Conservation (phyloP, 23 tunicate genomes). For the Corella eumyota region DNA sequence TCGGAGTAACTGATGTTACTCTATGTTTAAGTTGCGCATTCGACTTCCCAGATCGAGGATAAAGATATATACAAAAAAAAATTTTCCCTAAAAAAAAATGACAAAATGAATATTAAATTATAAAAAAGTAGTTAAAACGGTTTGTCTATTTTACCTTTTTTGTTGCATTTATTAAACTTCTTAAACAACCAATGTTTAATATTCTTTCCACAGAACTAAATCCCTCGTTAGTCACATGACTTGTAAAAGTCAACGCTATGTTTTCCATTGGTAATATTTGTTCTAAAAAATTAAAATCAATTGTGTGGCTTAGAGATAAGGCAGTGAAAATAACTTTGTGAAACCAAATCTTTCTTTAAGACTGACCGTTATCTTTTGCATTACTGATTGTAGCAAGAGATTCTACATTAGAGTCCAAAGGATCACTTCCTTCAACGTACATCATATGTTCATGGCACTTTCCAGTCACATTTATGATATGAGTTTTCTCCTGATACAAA, state of each 20-base stretch:
- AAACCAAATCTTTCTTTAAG: no score
- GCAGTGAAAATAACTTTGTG: no score
- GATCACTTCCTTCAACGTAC: slow-evolving; percentile 75
- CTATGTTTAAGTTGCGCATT: no score
- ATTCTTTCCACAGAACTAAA: slow-evolving; percentile 32
- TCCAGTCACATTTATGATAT: slow-evolving; percentile 53
- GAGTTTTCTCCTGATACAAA: slow-evolving; percentile 44
- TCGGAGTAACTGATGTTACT: no score
- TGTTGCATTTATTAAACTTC: slow-evolving; percentile 35
- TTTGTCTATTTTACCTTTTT: slow-evolving; percentile 30
- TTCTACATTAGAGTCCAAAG: slow-evolving; percentile 59
- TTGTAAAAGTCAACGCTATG: slow-evolving; percentile 38
- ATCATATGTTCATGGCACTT: slow-evolving; percentile 75
- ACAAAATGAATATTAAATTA: no score
- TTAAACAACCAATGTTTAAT: slow-evolving; percentile 50
- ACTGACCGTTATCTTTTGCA: not conserved
- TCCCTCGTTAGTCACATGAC: slow-evolving; percentile 43
- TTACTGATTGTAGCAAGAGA: slow-evolving; percentile 35
- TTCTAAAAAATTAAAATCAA: slow-evolving; percentile 17
- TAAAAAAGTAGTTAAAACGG: not conserved
- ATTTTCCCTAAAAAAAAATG: no score
- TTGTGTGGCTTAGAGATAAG: no score
- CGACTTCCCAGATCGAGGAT: no score
- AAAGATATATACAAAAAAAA: no score
- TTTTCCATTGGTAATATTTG: slow-evolving; percentile 18